phyloP scores from a whole-genome alignment of 2,113 vertebrate genomes.

The Caranx melampygus region DNA sequence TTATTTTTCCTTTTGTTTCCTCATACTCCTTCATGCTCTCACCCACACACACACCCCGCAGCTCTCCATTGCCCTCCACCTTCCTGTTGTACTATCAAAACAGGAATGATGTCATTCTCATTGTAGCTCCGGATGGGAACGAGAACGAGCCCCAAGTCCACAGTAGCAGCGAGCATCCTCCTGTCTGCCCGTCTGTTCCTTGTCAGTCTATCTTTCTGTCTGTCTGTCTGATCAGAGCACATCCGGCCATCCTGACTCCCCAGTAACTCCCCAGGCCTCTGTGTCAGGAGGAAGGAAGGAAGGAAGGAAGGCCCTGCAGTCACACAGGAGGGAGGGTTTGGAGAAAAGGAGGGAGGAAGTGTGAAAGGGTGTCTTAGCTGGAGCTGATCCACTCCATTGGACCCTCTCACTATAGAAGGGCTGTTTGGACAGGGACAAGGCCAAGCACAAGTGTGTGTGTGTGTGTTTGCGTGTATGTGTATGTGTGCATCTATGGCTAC shows the following conservation, averaged over 20 bases:
- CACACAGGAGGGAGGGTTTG: conserved; percentile 72
- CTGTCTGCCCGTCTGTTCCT: conserved; percentile 62
- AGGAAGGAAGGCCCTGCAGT: conserved; percentile 69
- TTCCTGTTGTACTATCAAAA: conserved; percentile 75
- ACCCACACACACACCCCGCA: neutral
- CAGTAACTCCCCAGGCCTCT: conserved; percentile 70
- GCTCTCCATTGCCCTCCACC: conserved; percentile 28
- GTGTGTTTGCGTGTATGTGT: conserved; percentile 13
- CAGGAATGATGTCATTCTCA: conserved; percentile 75
- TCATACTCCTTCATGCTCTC: conserved; percentile 25
- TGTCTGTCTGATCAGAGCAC: conserved; percentile 67
- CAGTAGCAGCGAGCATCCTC: conserved; percentile 73
- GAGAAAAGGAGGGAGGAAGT: conserved; percentile 78
- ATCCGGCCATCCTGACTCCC: conserved; percentile 79
- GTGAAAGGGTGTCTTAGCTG: conserved; percentile 80
- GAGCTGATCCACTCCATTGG: conserved; percentile 75
- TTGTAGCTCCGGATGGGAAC: conserved; percentile 63
- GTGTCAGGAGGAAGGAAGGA: conserved; percentile 79
- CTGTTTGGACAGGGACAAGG: conserved; percentile 76
- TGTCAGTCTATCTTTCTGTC: conserved; percentile 59
- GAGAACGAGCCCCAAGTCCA: conserved; percentile 56
- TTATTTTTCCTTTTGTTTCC: conserved; percentile 11
- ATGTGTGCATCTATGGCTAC: conserved; percentile 30
- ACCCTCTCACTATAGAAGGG: conserved; percentile 72
- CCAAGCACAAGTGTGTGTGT: conserved; percentile 52